Base-by-base conservation (phyloP, 2,797 vertebrate species). In the Pagetopsis macropterus region DNA sequence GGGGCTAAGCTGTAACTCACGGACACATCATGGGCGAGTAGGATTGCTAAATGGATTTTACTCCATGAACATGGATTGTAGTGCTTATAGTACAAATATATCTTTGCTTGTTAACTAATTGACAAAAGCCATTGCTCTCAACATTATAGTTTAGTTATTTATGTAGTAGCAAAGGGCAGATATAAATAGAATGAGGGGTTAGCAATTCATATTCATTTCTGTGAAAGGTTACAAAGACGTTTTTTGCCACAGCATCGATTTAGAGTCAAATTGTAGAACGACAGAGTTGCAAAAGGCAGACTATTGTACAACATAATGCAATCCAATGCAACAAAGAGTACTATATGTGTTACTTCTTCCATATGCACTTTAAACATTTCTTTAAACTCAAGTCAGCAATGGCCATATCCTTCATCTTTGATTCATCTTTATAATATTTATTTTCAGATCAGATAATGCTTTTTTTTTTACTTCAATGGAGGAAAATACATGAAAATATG, bases 1-100 rank as follows among this genome's bases (percentile, higher is more conserved):
- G 72, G 87, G 82, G 70, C 67, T 61, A 72, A 78, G 70, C 80
- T 77, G 61, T 69, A 84, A 75, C 71, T 79, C 82, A 70, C 52
- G 72, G 75, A 76, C 80, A 81, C 78, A 72, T 84, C 77, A 63
- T 48, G 51, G 52, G 40, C 56, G 65, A 79, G 76, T 65, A 68
- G 33, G 70, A 40, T 62, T 73, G 67, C 62, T 40, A 70, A 84
- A 77, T 64, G 60, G 50, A 71, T 60, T 61, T 70, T 70, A 76
- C 49, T 45, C 63, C n/a, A 45, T 71, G 41, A 70, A 40, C 63
- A 70, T 75, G 14, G 44, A 69, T 15, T 72, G 23, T 55, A 37
- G 50, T 45, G 40, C 55, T 58, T 63, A 23, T 9, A 12, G 57
- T 55, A 57, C 3, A 54, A 76, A 50, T 14, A 40, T 14, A 21